Conservation (phyloP, 2,797 vertebrate genomes). For the Diplodus puntazzo region DNA sequence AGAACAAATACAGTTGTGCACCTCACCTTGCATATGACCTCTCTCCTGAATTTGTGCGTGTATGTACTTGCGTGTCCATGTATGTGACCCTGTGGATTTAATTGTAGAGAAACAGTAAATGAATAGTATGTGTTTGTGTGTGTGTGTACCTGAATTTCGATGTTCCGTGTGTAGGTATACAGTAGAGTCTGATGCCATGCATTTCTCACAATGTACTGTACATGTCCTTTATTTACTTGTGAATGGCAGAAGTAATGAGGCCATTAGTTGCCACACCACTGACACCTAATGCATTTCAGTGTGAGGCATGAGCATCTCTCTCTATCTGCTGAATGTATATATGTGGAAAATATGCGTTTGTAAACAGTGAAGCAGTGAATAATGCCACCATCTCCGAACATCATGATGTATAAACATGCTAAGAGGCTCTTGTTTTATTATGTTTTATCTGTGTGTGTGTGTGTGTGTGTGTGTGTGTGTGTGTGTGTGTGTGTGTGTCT, state of each 20-base stretch:
- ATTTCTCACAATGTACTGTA: conserved; percentile 6
- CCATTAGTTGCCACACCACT: conserved; percentile 43
- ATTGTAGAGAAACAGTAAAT: conserved; percentile 9
- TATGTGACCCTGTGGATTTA: conserved; percentile 15
- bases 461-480: conserved; percentile 11
- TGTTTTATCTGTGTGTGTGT: conserved; percentile 6
- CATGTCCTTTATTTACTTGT: neutral
- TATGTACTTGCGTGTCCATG: conserved; percentile 6
- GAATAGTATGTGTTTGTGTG: neutral
- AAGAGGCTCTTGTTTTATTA: neutral
- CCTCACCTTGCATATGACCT: conserved; percentile 24
- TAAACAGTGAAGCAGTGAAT: conserved; percentile 17
- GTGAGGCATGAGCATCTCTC: conserved; percentile 5
- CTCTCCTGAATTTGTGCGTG: neutral
- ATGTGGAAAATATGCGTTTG: conserved; percentile 5
- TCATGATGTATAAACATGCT: conserved; percentile 20
- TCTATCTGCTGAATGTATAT: conserved; percentile 8
- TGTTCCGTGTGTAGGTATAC: neutral
- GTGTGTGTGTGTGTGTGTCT: conserved; percentile 13
- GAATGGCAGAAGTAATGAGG: conserved; percentile 42
- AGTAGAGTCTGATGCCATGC: neutral
- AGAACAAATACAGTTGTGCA: conserved; percentile 29
- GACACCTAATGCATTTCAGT: conserved; percentile 38
- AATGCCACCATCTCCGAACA: conserved; percentile 27
- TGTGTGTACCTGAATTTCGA: neutral